phyloP scores from a whole-genome alignment of 1,140 invertebrate genomes.

The Drosophila elegans region DNA sequence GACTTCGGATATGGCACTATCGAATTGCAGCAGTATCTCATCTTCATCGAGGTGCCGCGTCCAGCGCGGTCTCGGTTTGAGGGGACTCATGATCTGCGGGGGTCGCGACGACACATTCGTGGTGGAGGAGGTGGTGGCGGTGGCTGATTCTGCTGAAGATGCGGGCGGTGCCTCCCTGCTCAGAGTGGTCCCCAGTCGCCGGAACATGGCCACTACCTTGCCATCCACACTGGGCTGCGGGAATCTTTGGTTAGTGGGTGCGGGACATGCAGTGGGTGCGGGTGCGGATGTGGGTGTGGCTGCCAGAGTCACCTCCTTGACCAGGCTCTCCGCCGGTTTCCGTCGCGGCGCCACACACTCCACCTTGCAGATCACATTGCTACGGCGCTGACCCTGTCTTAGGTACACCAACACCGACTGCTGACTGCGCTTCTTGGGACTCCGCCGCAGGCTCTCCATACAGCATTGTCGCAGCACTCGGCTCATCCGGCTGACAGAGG shows the following conservation, averaged over 20 bases:
- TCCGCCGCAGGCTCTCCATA: constrained; percentile 38
- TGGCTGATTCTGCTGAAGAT: neutral
- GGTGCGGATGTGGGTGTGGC: neutral
- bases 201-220: constrained; percentile 81
- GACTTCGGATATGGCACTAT: constrained; percentile 79
- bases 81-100: constrained; percentile 73
- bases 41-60: constrained; percentile 70
- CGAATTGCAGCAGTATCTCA: constrained; percentile 79
- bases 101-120: neutral
- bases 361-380: constrained; percentile 32
- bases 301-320: constrained; percentile 11
- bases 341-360: constrained; percentile 30
- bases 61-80: constrained; percentile 69
- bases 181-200: constrained; percentile 75
- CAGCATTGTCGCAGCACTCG: constrained; percentile 49
- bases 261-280: constrained; percentile 5
- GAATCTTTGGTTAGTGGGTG: constrained; percentile 63
- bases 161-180: constrained; percentile 27
- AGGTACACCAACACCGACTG: constrained; percentile 30
- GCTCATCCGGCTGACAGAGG: constrained; percentile 28
- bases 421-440: constrained; percentile 35
- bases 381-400: constrained; percentile 17
- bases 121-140: constrained; percentile 2
- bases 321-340: constrained; percentile 7
- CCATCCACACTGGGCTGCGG: constrained; percentile 73